Evolutionary conservation across 2,113 vertebrate genomes (phyloP).

Genomic region (Forbesichthys papilliferus): DNA sequence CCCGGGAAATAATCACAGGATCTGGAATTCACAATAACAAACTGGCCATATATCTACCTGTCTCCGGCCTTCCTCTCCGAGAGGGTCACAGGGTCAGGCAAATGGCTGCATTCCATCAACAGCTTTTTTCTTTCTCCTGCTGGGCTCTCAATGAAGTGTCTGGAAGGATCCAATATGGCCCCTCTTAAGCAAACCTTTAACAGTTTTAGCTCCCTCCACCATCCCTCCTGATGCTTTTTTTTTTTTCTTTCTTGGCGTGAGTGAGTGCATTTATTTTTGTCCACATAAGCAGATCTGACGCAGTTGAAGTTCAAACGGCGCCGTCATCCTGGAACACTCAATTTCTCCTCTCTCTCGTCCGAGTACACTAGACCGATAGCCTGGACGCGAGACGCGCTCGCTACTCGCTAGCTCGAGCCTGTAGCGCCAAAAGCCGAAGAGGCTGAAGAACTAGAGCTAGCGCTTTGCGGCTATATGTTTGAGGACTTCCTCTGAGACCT

Average conservation of each 20-base stretch:
- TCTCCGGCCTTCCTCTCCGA: slow-evolving; percentile 90
- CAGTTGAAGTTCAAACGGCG: slow-evolving; percentile 11
- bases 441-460: slow-evolving; percentile 55
- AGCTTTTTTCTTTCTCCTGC: slow-evolving; percentile 63
- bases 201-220: slow-evolving; percentile 23
- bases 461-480: slow-evolving; percentile 55
- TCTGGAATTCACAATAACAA: slow-evolving; percentile 99
- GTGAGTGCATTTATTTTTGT: slow-evolving; percentile 31
- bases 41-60: slow-evolving; percentile 98
- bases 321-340: slow-evolving; percentile 7
- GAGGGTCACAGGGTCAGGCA: slow-evolving; percentile 88
- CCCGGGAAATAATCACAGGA: slow-evolving; percentile 93
- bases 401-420: slow-evolving; percentile 20
- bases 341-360: slow-evolving; percentile 8
- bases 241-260: background rate
- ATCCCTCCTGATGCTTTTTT: slow-evolving; percentile 8
- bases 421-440: slow-evolving; percentile 42
- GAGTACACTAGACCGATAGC: background rate
- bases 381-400: no score
- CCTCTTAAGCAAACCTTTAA: slow-evolving; percentile 39
- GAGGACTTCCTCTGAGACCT: slow-evolving; percentile 67
- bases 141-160: slow-evolving; percentile 66
- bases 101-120: slow-evolving; percentile 88
- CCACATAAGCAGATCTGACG: background rate
- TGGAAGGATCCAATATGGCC: slow-evolving; percentile 72